Conservation (phyloP, 2,113 vertebrate genomes). For the Corapipo altera region DNA sequence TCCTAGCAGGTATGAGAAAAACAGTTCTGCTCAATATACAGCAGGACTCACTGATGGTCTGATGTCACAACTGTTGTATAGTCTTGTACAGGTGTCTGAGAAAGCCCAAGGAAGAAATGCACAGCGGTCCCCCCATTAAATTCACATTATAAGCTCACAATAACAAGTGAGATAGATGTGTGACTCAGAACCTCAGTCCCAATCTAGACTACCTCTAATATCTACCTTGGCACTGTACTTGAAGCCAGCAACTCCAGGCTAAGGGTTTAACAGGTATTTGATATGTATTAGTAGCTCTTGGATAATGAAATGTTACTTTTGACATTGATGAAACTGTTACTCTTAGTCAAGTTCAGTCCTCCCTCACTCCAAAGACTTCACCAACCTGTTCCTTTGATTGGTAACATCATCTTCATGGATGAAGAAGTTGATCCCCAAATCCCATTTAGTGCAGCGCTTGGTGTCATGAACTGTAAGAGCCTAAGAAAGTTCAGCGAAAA, state of each 20-base stretch:
- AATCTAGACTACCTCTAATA: not conserved
- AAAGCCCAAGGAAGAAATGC: not conserved
- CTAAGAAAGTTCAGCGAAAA: slow-evolving; percentile 64
- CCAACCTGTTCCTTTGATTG: slow-evolving; percentile 86
- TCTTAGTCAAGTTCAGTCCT: not conserved
- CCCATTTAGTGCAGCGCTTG: slow-evolving; percentile 83
- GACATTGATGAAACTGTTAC: not conserved
- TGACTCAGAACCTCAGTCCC: not conserved
- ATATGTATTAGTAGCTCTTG: not conserved
- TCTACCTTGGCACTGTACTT: not conserved
- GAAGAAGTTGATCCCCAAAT: slow-evolving; percentile 96
- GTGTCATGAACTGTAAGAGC: slow-evolving; percentile 92
- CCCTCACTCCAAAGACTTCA: not conserved
- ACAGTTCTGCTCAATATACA: not conserved
- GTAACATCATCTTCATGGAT: slow-evolving; percentile 88
- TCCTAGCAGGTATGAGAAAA: not conserved
- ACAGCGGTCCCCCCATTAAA: not conserved
- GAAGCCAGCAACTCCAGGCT: not conserved
- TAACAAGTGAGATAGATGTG: not conserved
- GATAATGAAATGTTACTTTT: not conserved
- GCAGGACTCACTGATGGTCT: not conserved
- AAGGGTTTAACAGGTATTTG: not conserved
- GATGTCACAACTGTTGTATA: not conserved
- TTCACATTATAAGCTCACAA: not conserved
- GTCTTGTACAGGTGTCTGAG: not conserved